Conservation (phyloP, 2,113 vertebrate species). For the Dissostichus mawsoni region DNA sequence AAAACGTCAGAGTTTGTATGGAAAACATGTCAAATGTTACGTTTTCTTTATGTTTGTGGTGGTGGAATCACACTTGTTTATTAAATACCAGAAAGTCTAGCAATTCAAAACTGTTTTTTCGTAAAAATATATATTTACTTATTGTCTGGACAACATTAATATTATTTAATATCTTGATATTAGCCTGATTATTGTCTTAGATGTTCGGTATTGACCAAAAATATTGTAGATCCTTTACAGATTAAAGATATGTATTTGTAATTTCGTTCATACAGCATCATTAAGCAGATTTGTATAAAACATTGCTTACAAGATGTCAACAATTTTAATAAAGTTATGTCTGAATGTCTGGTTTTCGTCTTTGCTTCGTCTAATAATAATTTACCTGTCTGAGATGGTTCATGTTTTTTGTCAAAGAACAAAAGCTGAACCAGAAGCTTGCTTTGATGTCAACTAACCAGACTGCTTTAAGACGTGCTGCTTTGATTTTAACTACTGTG, state of each 20-base stretch:
- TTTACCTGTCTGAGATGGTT: background rate
- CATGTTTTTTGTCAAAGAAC: constrained; percentile 26
- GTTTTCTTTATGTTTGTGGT: constrained; percentile 20
- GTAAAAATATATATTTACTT: background rate
- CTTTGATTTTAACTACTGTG: constrained; percentile 25
- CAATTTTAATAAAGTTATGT: constrained; percentile 27
- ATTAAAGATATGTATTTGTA: constrained; percentile 4
- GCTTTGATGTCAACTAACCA: constrained; percentile 30
- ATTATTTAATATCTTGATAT: background rate
- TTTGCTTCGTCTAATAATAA: constrained; percentile 1
- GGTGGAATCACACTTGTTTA: constrained; percentile 1
- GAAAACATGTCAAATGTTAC: background rate
- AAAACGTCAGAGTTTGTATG: background rate
- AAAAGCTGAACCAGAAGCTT: constrained; percentile 19
- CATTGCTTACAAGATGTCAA: background rate
- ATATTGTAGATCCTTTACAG: background rate
- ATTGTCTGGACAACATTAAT: background rate
- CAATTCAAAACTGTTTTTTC: background rate
- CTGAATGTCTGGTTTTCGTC: background rate
- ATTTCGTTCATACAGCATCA: background rate
- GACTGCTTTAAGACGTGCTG: constrained; percentile 17
- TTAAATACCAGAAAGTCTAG: background rate
- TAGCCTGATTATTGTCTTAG: background rate
- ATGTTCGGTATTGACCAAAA: background rate
- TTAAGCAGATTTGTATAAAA: constrained; percentile 2